Conservation (phyloP, 2,797 vertebrate genomes). For the Perodicticus potto region DNA sequence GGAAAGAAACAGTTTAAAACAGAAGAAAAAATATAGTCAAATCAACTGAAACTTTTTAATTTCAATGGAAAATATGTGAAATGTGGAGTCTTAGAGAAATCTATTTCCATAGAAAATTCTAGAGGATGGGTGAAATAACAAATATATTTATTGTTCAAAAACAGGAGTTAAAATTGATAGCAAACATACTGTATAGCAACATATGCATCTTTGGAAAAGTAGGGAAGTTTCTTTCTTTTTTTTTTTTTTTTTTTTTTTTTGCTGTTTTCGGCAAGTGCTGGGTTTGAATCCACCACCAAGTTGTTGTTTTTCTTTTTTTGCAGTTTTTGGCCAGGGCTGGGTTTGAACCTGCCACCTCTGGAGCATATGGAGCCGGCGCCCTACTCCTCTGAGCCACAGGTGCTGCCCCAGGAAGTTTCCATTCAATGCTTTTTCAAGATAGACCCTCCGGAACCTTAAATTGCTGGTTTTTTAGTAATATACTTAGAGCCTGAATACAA, state of each 20-base stretch:
- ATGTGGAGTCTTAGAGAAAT: background rate
- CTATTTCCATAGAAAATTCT: background rate
- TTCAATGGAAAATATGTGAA: background rate
- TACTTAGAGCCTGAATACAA: background rate
- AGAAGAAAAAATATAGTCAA: background rate
- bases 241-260: no score
- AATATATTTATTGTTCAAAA: background rate
- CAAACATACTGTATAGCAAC: background rate
- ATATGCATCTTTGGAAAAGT: background rate
- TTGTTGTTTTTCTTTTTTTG: no score
- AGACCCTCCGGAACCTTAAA: background rate
- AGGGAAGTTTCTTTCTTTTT: background rate
- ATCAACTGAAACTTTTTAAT: background rate
- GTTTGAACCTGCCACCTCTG: no score
- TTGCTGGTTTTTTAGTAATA: background rate
- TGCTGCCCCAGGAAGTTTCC: background rate
- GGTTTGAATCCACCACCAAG: no score
- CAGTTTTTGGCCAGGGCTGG: no score
- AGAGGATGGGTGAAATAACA: conserved; percentile 5
- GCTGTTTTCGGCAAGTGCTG: no score
- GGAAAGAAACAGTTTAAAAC: background rate
- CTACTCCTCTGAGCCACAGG: no score
- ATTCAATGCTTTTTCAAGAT: background rate
- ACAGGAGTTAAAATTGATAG: background rate
- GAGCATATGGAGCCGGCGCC: no score